Conservation (phyloP, 2,797 vertebrate species). For the Saxicola maurus region DNA sequence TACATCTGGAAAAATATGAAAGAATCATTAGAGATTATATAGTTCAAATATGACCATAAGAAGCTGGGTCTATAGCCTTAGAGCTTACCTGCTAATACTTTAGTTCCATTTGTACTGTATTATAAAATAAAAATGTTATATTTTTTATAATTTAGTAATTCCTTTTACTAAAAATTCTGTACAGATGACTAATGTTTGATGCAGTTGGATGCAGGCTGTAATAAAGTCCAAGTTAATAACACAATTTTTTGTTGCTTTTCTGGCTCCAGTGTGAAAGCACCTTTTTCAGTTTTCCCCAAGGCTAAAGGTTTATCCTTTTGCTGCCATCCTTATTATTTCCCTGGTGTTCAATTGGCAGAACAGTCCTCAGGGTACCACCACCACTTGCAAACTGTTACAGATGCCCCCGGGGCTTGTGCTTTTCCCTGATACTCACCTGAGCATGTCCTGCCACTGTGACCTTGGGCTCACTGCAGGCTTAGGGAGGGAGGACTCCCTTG, state of each 20-base stretch:
- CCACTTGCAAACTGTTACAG: neutral
- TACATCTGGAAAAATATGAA: neutral
- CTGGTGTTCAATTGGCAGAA: neutral
- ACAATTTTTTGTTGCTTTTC: neutral
- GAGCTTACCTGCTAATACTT: neutral
- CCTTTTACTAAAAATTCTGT: neutral
- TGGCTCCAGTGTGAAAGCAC: neutral
- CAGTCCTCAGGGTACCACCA: neutral
- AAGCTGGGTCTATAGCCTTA: neutral
- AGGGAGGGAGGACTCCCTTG: neutral
- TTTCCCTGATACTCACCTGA: neutral
- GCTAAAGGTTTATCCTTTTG: neutral
- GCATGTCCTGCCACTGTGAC: neutral
- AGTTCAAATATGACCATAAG: neutral
- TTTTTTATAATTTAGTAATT: neutral
- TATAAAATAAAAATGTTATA: neutral
- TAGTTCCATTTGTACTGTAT: neutral
- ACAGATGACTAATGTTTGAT: neutral
- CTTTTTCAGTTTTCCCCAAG: neutral
- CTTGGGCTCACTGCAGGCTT: neutral
- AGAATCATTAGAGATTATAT: neutral
- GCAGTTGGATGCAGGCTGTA: neutral
- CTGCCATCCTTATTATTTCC: neutral
- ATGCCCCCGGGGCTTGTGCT: accelerated
- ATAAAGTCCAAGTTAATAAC: slow-evolving; percentile 11